Percentiles rank a stretch among this genome's conserved stretches.
Evolutionary conservation across 2,888 invertebrate species (phyloP).

Genomic region (Lypha dubia): DNA sequence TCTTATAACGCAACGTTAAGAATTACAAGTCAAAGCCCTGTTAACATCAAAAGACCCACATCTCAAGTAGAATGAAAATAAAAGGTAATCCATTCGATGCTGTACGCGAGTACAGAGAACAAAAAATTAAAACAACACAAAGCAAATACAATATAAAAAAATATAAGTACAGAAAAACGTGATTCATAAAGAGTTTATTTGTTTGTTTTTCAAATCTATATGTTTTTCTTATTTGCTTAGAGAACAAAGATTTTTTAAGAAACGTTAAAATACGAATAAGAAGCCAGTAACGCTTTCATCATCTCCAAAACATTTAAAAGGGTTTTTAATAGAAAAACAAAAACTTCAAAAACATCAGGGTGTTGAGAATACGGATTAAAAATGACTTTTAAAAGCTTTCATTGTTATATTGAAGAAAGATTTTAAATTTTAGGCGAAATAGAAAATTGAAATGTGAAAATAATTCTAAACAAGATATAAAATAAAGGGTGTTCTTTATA

Average conservation of each 20-base stretch:
- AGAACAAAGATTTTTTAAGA: conserved; percentile 18
- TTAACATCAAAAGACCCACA: conserved; percentile 71
- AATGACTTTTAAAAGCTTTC: not conserved
- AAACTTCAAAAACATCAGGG: not conserved
- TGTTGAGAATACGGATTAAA: not conserved
- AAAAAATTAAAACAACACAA: conserved; percentile 16
- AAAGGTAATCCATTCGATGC: conserved; percentile 63
- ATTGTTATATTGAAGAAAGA: not conserved
- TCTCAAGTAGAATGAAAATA: conserved; percentile 66
- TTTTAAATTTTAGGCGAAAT: too few species aligned
- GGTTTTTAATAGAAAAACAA: conserved; percentile 23
- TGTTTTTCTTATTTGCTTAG: conserved; percentile 31
- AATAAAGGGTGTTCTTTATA: too few species aligned
- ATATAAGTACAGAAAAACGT: conserved; percentile 55
- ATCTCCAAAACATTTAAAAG: conserved; percentile 23
- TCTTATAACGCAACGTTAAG: conserved; percentile 42
- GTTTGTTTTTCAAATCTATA: conserved; percentile 46
- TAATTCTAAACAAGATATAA: too few species aligned
- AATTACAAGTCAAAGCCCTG: conserved; percentile 70
- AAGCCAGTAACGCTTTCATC: conserved; percentile 61
- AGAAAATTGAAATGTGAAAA: too few species aligned
- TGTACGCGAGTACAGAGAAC: conserved; percentile 19
- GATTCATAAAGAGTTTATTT: conserved; percentile 68
- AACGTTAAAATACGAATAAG: conserved; percentile 38
- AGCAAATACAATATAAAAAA: conserved; percentile 32